Base-by-base conservation (phyloP, 2,888 invertebrate genomes). In the Aphrophora alni region DNA sequence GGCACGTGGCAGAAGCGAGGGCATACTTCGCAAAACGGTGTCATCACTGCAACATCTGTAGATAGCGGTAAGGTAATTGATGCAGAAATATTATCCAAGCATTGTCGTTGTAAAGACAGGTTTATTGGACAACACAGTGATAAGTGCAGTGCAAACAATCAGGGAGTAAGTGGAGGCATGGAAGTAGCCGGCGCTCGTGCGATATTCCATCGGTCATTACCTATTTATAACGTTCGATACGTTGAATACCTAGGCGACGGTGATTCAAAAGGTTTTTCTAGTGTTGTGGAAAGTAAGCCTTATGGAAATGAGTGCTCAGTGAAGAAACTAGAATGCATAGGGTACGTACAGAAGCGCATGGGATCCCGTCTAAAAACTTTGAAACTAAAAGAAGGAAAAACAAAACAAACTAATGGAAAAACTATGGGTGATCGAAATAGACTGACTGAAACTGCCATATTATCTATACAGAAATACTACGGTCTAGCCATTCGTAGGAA, bases 401-500 rank as follows among this genome's bases (percentile, higher is more conserved):
- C n/a, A 17, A 27, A 27, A 27, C 26, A 27, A 73, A 10, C 27
- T 75, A 76, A 80, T 51, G 78, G 79, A 73, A 78, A 81, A 71
- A 83, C 81, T 25, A 75, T 83, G n/a, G 80, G 81, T 72, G 84
- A 83, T 21, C 80, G 80, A 82, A 83, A 81, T 1, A 83, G 84
- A 74, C 77, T 86, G 25, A 85, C 83, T 8, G 84, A 84, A 24
- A 80, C 82, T 70, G 33, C 83, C 10, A 85, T 86, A 25, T 81
- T 83, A 38, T 79, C 83, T 73, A 74, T 86, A 59, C 84, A 83
- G 26, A 79, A 75, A 26, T 86, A 83, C 78, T 86, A 86, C 78
- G 85, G 85, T 14, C 70, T 84, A 21, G 85, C 85, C 17, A 86
- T 86, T 74, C 72, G 84, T 38, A 78, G 83, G n/a, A 83, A 85